These are phyloP conservation scores for Neomonachus schauinslandi DNA, from an alignment of 2,113 vertebrate species.

Conservation along the genomic window DNA sequence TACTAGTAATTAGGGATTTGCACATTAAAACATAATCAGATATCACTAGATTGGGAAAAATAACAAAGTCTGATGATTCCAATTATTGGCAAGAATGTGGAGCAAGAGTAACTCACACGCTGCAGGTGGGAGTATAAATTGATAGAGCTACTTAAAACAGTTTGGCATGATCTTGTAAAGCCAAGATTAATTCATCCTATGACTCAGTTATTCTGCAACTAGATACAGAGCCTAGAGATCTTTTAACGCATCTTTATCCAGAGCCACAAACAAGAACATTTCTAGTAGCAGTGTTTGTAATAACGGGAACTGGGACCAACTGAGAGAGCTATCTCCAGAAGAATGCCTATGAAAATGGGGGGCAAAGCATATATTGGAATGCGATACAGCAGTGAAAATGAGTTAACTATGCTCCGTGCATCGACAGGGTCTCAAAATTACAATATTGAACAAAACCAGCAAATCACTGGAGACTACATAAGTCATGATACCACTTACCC, in stretches of 20 bases:
- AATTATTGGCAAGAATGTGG: conserved; percentile 21
- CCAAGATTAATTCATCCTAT: conserved; percentile 4
- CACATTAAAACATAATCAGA: conserved; percentile 49
- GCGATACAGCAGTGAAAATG: neutral
- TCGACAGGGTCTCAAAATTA: neutral
- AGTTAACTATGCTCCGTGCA: neutral
- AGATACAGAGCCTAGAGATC: neutral
- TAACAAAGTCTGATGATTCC: neutral
- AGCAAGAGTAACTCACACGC: neutral
- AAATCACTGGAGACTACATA: neutral
- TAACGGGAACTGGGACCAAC: neutral
- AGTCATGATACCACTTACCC: neutral
- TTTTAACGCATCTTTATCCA: neutral
- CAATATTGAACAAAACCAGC: neutral
- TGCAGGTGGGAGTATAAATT: neutral
- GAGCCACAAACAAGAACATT: neutral
- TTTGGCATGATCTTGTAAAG: conserved; percentile 12
- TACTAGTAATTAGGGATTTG: conserved; percentile 54
- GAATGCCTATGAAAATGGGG: too few relatives aligned
- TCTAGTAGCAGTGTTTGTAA: neutral
- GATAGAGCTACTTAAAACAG: conserved; percentile 30
- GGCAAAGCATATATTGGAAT: neutral
- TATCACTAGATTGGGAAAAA: conserved; percentile 32
- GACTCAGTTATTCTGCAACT: conserved; percentile 13
- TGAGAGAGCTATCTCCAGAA: neutral